phyloP scores from a whole-genome alignment of 2,797 vertebrate genomes.

The Rhincodon typus region DNA sequence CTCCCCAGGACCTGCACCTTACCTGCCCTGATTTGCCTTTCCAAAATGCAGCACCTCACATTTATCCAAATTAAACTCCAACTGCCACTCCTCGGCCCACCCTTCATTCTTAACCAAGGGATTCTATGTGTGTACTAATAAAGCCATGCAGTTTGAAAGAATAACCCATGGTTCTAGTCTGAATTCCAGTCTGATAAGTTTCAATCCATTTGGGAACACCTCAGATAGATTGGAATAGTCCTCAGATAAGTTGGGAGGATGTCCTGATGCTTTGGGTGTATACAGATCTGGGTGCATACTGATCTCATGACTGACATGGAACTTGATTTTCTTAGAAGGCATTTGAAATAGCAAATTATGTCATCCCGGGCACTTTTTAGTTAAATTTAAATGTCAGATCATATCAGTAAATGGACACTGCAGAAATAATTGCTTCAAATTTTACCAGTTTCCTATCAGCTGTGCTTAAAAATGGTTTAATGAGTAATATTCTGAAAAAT shows the following conservation, averaged over 20 bases:
- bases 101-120: neutral
- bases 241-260: too few species aligned
- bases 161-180: neutral
- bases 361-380: neutral
- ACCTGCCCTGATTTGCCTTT: too few species aligned
- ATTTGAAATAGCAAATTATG: neutral
- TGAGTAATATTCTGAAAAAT: neutral
- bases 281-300: neutral
- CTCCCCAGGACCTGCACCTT: too few species aligned
- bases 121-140: neutral
- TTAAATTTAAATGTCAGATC: constrained; percentile 10
- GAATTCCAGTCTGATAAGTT: neutral
- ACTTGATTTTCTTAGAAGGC: neutral
- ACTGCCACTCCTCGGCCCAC: too few species aligned
- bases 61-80: too few species aligned
- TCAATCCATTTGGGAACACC: neutral
- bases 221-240: neutral
- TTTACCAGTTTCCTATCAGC: neutral
- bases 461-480: neutral
- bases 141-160: neutral
- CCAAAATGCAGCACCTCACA: too few species aligned
- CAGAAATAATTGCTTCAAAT: neutral
- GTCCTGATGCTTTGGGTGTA: too few species aligned
- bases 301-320: neutral
- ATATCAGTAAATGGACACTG: neutral